phyloP scores from a whole-genome alignment of 2,888 invertebrate genomes.

The Leucoma salicis region DNA sequence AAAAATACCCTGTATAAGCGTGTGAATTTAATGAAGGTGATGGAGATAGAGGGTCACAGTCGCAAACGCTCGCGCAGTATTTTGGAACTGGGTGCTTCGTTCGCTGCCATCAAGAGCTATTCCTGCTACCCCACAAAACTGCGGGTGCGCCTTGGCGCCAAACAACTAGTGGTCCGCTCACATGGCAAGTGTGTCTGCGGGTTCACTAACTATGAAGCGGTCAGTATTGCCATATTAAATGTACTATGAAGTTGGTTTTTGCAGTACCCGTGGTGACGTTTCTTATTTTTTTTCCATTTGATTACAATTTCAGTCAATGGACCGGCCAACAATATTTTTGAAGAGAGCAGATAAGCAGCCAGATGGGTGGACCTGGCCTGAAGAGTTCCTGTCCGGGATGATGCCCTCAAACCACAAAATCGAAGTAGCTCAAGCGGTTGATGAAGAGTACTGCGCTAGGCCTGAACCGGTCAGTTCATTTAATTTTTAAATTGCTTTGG shows the following conservation, averaged over 20 bases:
- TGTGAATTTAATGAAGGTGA: constrained; percentile 48
- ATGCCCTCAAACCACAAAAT: constrained; percentile 15
- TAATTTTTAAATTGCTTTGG: no score
- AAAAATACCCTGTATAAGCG: no score
- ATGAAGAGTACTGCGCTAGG: constrained; percentile 35
- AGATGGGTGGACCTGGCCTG: constrained; percentile 55
- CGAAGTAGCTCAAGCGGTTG: constrained; percentile 39
- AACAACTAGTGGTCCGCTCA: constrained; percentile 41
- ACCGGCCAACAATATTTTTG: constrained; percentile 48
- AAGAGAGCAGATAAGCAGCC: constrained; percentile 16
- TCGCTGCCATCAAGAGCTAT: constrained; percentile 46
- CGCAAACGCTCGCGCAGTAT: constrained; percentile 55
- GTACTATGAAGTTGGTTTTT: no score
- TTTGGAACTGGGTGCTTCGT: constrained; percentile 48
- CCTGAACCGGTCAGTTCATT: constrained; percentile 10
- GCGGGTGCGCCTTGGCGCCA: constrained; percentile 46
- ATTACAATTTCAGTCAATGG: constrained; percentile 17
- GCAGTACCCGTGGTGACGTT: no score
- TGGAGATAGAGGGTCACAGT: constrained; percentile 39
- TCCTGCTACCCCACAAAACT: constrained; percentile 48
- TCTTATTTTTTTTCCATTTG: no score
- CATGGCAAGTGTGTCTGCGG: constrained; percentile 62
- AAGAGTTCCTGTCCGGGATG: background rate
- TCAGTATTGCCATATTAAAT: constrained; percentile 28
- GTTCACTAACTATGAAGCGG: constrained; percentile 38